phyloP scores from a whole-genome alignment of 2,888 invertebrate genomes.

The Drosophila recens region DNA sequence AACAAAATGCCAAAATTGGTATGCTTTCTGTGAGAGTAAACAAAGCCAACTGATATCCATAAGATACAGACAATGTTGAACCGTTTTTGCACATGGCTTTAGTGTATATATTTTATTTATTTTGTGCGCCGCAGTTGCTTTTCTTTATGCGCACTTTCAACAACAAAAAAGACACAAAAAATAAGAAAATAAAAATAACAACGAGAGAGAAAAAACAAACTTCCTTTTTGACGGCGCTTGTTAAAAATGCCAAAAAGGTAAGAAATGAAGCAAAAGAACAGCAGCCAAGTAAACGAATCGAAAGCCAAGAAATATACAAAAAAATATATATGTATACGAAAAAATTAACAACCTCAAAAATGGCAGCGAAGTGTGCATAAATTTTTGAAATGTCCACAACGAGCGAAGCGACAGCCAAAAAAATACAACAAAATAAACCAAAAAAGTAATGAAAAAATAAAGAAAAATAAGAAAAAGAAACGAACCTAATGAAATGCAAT shows the following conservation, averaged over 20 bases:
- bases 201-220: conserved; percentile 50
- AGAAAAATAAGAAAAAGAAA: conserved; percentile 24
- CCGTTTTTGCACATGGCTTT: conserved; percentile 56
- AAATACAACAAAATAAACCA: conserved; percentile 20
- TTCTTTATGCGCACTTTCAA: conserved; percentile 57
- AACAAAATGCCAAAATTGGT: not conserved
- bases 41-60: conserved; percentile 23
- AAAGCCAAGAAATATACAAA: conserved; percentile 31
- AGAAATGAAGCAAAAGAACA: conserved; percentile 54
- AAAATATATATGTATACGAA: conserved; percentile 19
- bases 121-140: conserved; percentile 49
- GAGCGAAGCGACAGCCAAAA: conserved; percentile 49
- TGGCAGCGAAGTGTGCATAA: conserved; percentile 79
- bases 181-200: not conserved
- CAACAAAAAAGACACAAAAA: conserved; percentile 21
- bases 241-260: conserved; percentile 70
- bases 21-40: conserved; percentile 8
- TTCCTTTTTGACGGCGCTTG: conserved; percentile 80
- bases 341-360: conserved; percentile 76
- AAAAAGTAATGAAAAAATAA: conserved; percentile 23
- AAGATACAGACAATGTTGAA: conserved; percentile 33
- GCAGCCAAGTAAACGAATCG: conserved; percentile 44
- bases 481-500: conserved; percentile 77
- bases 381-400: conserved; percentile 72
- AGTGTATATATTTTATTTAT: conserved; percentile 51